A percentile compares a stretch with the other conserved stretches of the same genome.
Conservation (phyloP, 2,113 vertebrate genomes). For the Hippocampus guttulatus region DNA sequence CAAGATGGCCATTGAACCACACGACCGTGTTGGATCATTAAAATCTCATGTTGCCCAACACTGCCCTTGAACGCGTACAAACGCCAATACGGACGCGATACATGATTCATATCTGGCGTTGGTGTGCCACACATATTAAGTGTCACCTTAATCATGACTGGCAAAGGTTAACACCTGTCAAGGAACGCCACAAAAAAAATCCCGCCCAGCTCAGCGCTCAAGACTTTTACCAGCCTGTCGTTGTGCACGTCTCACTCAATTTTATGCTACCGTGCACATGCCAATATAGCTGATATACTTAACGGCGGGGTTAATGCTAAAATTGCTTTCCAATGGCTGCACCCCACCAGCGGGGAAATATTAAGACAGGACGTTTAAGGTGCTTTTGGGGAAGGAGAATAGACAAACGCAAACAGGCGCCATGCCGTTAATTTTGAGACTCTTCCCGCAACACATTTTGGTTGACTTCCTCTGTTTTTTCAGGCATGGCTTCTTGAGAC, state of each 20-base stretch:
- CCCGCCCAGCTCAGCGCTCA: conserved; percentile 20
- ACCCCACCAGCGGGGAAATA: conserved; percentile 37
- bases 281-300: conserved; percentile 58
- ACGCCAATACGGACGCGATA: conserved; percentile 30
- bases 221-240: conserved; percentile 50
- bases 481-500: no score
- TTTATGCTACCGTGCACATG: conserved; percentile 71
- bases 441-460: no score
- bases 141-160: conserved; percentile 49
- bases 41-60: no score
- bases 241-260: conserved; percentile 55
- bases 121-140: conserved; percentile 33
- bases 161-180: conserved; percentile 54
- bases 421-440: neutral
- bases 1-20: no score
- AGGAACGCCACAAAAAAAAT: conserved; percentile 38
- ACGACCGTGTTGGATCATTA: no score
- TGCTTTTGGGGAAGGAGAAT: neutral
- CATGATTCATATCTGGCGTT: conserved; percentile 48
- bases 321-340: conserved; percentile 43
- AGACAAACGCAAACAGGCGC: neutral
- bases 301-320: conserved; percentile 49
- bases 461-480: no score
- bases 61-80: conserved; percentile 25
- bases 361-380: conserved; percentile 11